Evolutionary conservation across 1,140 invertebrate genomes (phyloP).

Genomic region (Andricus grossulariae): DNA sequence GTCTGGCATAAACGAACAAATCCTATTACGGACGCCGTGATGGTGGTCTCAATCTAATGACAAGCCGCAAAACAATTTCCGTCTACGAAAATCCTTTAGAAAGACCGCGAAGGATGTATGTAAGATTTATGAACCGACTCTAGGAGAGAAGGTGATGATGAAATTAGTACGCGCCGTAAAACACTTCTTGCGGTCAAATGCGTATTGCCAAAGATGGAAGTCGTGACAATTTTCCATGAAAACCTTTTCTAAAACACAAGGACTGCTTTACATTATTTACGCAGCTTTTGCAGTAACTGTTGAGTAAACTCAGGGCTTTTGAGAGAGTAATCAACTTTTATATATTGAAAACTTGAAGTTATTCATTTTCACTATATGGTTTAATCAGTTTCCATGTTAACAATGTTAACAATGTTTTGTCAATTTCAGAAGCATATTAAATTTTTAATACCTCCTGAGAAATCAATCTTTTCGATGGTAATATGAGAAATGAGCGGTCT

Average conservation of each 20-base stretch:
- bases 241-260: background rate
- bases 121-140: constrained; percentile 10
- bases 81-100: constrained; percentile 13
- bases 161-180: constrained; percentile 23
- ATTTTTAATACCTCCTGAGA: no score
- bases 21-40: constrained; percentile 4
- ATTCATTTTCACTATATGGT: no score
- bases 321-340: no score
- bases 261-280: no score
- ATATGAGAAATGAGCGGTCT: no score
- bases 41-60: background rate
- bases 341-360: no score
- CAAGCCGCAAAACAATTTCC: constrained; percentile 18
- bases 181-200: constrained; percentile 6
- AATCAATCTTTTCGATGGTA: no score
- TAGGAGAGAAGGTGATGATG: constrained; percentile 9
- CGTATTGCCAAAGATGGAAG: background rate
- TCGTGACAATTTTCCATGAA: constrained; percentile 5
- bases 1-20: constrained; percentile 1
- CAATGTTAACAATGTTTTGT: no score
- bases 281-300: no score
- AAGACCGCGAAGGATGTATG: background rate
- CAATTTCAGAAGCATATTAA: no score
- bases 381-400: no score
- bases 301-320: no score